Conservation (phyloP, 1,140 invertebrate genomes). For the Lepidotrigona ventralis region DNA sequence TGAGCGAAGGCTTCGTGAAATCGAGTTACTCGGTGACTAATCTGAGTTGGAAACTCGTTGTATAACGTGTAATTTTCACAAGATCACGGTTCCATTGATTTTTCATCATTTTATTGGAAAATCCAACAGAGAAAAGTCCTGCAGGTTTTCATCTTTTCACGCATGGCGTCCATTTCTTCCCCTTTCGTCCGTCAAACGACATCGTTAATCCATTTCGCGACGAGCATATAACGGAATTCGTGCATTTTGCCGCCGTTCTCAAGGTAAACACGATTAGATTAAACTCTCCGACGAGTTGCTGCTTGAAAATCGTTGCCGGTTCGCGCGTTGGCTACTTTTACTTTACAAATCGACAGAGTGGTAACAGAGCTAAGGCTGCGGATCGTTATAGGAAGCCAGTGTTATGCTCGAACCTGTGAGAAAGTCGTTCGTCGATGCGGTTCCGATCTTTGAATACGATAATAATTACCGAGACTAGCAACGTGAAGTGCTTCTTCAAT, state of each 20-base stretch:
- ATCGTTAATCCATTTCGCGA: not conserved
- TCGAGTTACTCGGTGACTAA: not conserved
- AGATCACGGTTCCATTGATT: not conserved
- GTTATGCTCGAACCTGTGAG: slow-evolving; percentile 44
- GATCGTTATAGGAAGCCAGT: slow-evolving; percentile 26
- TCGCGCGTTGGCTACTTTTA: slow-evolving; percentile 52
- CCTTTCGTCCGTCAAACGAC: too few species aligned
- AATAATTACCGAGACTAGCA: slow-evolving; percentile 11
- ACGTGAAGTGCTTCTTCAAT: not conserved
- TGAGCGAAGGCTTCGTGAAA: not conserved
- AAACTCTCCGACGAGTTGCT: slow-evolving; percentile 45
- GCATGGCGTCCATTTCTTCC: too few species aligned
- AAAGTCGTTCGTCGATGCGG: slow-evolving; percentile 36
- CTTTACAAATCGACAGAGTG: slow-evolving; percentile 45
- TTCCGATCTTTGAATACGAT: not conserved
- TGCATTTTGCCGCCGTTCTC: slow-evolving; percentile 40
- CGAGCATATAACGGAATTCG: slow-evolving; percentile 7
- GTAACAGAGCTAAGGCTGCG: slow-evolving; percentile 17
- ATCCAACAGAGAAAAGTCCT: not conserved
- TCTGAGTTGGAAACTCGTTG: not conserved
- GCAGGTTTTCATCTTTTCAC: not conserved
- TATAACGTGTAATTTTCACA: not conserved
- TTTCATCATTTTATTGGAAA: too few species aligned
- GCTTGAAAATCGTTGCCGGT: slow-evolving; percentile 51
- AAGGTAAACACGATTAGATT: slow-evolving; percentile 57